A percentile compares a stretch with the other conserved stretches of the same genome.
Conservation (phyloP, 2,113 vertebrate genomes). For the Asarcornis scutulata region DNA sequence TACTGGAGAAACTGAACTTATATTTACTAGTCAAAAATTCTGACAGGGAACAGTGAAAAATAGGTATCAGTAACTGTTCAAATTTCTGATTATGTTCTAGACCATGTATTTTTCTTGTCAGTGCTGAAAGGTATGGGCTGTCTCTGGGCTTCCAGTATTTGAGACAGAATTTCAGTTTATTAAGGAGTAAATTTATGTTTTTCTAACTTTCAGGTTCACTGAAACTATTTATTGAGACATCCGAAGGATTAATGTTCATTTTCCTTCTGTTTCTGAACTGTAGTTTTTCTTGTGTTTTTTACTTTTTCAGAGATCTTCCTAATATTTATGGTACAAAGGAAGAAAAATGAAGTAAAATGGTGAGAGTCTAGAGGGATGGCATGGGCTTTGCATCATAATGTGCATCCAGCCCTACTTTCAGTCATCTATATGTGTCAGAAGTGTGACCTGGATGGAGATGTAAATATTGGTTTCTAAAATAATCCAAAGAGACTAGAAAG, state of each 20-base stretch:
- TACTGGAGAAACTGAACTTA: background rate
- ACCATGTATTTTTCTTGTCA: background rate
- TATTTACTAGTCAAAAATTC: background rate
- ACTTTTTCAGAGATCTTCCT: background rate
- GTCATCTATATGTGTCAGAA: background rate
- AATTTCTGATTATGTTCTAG: background rate
- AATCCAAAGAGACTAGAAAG: background rate
- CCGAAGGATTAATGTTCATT: background rate
- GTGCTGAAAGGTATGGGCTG: background rate
- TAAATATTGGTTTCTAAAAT: background rate
- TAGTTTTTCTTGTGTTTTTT: background rate
- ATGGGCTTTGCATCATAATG: accelerated
- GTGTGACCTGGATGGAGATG: background rate
- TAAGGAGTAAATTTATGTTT: background rate
- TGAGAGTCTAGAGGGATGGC: background rate
- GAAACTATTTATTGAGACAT: background rate
- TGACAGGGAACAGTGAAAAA: background rate
- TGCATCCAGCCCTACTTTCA: background rate
- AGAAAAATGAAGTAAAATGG: background rate
- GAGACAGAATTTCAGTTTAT: background rate
- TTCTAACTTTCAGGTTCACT: background rate
- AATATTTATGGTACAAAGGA: background rate
- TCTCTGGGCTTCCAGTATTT: background rate
- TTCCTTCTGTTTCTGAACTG: background rate
- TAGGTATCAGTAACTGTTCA: background rate